Base-by-base conservation (phyloP, 2,888 invertebrate genomes). In the Leptinotarsa rubiginosa region DNA sequence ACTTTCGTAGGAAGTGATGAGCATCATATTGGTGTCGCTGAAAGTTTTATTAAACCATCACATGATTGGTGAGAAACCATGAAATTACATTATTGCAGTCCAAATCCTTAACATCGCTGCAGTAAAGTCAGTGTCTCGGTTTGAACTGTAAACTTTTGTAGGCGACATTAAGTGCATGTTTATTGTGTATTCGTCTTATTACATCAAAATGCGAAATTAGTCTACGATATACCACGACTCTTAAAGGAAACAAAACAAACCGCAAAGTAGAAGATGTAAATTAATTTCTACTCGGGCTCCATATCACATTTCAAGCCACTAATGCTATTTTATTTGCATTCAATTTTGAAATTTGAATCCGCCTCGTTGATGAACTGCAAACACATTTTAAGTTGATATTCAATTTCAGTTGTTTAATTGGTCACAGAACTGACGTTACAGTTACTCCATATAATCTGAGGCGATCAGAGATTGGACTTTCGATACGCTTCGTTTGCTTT, bases 141-240 rank as follows among this genome's bases (percentile, higher is more conserved):
- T 31, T n/a, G n/a, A 18, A 20, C 25, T 41, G 62, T 41, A 18
- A 62, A 62, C 62, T 62, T 62, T 62, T 41, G 31, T n/a, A 41
- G 62, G 16, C 16, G 62, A 62, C 41, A 62, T 62, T n/a, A 49
- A 54, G 68, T 31, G 54, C 54, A 54, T 54, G 54, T 75, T 73
- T 69, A 71, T 70, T 75, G 73, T 77, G 75, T 72, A 72, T 70
- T 73, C 72, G 68, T 74, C 77, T 75, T 74, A 75, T 77, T 77
- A 74, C 70, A 77, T 74, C 74, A 56, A 68, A 66, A 70, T 71
- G 69, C 47, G 71, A 74, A 71, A 77, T 77, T 68, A 65, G 68
- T 72, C 69, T 71, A 71, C 72, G 52, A 52, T 65, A 52, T 65
- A 70, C 65, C 66, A 50, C 66, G 73, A 71, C 69, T 68, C n/a